phyloP scores from a whole-genome alignment of 2,113 vertebrate genomes.

The Andinoacara biseriatus region DNA sequence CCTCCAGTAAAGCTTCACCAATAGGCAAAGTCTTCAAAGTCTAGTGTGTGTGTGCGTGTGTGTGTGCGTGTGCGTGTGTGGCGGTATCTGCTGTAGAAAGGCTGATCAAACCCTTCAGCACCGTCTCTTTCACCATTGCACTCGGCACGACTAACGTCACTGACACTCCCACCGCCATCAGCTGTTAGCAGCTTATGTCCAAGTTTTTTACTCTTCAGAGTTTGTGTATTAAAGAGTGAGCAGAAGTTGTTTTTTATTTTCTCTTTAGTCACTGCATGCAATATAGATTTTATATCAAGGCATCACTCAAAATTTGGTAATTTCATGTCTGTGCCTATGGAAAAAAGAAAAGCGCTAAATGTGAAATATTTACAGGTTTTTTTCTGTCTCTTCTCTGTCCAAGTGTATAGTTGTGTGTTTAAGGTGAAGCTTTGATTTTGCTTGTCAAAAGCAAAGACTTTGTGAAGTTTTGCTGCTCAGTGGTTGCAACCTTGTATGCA shows the following conservation, averaged over 20 bases:
- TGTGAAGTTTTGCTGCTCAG: neutral
- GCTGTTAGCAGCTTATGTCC: conserved; percentile 1
- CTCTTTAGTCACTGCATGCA: neutral
- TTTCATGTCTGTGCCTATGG: conserved; percentile 6
- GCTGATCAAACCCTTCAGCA: conserved; percentile 55
- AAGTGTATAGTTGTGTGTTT: conserved; percentile 4
- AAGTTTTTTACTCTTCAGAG: conserved; percentile 11
- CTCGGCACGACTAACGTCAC: conserved; percentile 20
- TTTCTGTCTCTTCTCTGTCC: conserved; percentile 23
- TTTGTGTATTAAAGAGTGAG: neutral
- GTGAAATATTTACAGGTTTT: conserved; percentile 3
- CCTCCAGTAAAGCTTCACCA: too few species aligned
- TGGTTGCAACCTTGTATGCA: neutral
- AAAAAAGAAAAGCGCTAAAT: neutral
- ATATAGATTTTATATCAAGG: conserved; percentile 39
- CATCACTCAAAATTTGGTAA: conserved; percentile 10
- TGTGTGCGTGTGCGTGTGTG: conserved; percentile 28
- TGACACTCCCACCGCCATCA: conserved; percentile 2
- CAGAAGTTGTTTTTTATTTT: neutral
- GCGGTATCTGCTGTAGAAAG: conserved; percentile 10
- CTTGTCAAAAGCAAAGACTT: conserved; percentile 15
- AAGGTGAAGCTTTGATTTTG: conserved; percentile 13
- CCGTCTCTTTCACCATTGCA: conserved; percentile 24
- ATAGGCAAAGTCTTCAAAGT: too few species aligned
- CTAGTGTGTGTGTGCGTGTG: conserved; percentile 20